phyloP scores from a whole-genome alignment of 2,797 vertebrate species.

The Darevskia nairensis region DNA sequence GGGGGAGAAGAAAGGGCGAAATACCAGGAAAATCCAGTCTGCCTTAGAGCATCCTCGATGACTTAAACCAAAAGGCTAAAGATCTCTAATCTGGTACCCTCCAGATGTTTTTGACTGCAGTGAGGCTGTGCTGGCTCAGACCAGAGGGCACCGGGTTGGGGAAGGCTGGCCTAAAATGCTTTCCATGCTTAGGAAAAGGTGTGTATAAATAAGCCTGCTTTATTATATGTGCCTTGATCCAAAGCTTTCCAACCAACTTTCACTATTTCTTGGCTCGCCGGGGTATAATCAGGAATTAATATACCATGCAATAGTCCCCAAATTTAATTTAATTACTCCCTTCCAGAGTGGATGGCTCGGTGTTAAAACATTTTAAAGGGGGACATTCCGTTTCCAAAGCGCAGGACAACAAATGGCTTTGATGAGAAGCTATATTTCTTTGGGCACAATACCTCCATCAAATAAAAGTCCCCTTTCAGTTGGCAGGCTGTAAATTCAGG shows the following conservation, averaged over 20 bases:
- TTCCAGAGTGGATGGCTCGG: neutral
- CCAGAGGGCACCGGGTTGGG: too few relatives aligned
- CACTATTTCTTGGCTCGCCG: neutral
- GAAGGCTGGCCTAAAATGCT: neutral
- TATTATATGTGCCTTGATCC: neutral
- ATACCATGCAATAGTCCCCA: neutral
- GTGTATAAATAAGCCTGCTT: neutral
- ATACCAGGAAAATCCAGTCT: too few relatives aligned
- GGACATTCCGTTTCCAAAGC: slow-evolving; percentile 27
- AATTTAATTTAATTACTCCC: slow-evolving; percentile 25
- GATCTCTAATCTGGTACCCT: too few relatives aligned
- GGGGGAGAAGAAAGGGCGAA: too few relatives aligned
- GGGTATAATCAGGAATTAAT: slow-evolving; percentile 7
- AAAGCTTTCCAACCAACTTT: neutral
- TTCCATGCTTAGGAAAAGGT: neutral
- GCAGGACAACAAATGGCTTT: neutral
- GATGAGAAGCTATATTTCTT: neutral
- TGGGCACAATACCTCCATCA: slow-evolving; percentile 7
- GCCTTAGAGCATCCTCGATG: too few relatives aligned
- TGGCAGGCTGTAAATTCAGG: slow-evolving; percentile 5
- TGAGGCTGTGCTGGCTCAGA: too few relatives aligned
- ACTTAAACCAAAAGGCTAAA: too few relatives aligned
- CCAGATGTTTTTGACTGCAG: too few relatives aligned
- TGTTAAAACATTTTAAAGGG: slow-evolving; percentile 15
- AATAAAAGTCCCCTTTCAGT: neutral